These are phyloP conservation scores for Orbicella faveolata DNA, from an alignment of 64 coral and sea anemone genomes.

Conservation along the genomic window DNA sequence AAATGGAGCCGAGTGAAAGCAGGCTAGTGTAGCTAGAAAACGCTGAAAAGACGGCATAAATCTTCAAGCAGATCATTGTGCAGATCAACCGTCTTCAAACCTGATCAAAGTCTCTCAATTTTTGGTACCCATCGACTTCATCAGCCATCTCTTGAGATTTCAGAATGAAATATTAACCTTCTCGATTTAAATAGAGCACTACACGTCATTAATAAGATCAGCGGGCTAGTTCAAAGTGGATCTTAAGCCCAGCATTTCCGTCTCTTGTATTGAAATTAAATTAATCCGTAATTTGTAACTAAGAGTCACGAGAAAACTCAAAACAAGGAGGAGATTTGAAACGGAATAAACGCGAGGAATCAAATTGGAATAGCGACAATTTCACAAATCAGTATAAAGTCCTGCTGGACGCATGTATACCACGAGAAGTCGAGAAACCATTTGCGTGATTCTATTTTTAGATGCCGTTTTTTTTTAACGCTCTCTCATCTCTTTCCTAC, in stretches of 20 bases:
- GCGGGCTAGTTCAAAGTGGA: constrained; percentile 6
- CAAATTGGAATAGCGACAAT: neutral
- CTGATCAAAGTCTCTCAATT: neutral
- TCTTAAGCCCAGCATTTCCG: constrained; percentile 2
- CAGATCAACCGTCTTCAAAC: too few species aligned
- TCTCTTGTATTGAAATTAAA: neutral
- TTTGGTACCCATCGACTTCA: neutral
- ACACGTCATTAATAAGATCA: constrained; percentile 19
- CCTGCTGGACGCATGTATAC: neutral
- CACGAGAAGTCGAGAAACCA: neutral
- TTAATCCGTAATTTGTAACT: neutral
- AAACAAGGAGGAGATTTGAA: neutral
- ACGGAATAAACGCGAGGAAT: neutral
- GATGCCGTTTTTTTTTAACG: neutral
- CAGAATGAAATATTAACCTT: constrained; percentile 12
- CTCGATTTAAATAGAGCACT: constrained; percentile 30
- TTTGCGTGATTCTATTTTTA: constrained; percentile 49
- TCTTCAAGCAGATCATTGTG: too few species aligned
- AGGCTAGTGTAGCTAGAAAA: too few species aligned
- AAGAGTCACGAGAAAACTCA: neutral
- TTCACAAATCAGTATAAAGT: neutral
- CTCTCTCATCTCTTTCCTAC: neutral
- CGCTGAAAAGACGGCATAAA: too few species aligned
- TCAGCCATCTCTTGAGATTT: neutral
- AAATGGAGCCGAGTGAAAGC: too few species aligned